Evolutionary conservation across 2,888 invertebrate species (phyloP), one percentile per base, ranked within the genome.

Genomic region (Embidobia sp.): DNA sequence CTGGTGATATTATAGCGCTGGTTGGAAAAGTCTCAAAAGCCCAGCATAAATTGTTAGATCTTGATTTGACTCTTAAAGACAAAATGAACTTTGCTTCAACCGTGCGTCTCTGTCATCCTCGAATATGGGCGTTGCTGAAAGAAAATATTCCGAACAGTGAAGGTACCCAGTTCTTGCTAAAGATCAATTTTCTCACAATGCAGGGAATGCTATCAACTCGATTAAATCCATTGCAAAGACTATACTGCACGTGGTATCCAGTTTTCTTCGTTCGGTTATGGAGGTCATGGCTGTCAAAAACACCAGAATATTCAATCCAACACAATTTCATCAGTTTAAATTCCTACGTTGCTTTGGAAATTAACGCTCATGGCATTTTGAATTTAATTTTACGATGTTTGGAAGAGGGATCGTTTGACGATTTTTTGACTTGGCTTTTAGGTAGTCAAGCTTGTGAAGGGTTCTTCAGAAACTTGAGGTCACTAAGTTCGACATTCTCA

Each of bases 61-160:
- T 10, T 0, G 77, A 78, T 42, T 51, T 79, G 4, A 76, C 66
- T 18, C 31, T 48, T 1, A 74, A 64, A 22, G 82, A 83, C 29
- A 81, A 81, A 74, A 82, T 84, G 83, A 85, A 83, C 63, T 83
- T 79, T 42, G 42, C 15, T 37, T 78, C 83, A 4, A 79, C 80
- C 6, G 37, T 27, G 27, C 22, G 37, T 13, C 37, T 53, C n/a
- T 53, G 70, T 63, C 64, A 82, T 46, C 49, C 66, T 27, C 67
- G 77, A 63, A 51, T 83, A 10, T 70, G 55, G 19, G 33, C 61
- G 15, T 42, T 82, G 27, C 44, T 82, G 31, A 42, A 77, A 69
- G 11, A 77, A 16, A 18, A 82, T 37, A 74, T 81, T 11, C 73
- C 80, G 27, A 69, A 70, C n/a, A 81, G 79, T 35, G 57, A 80